A percentile compares a stretch with the other conserved stretches of the same genome.
Conservation (phyloP, 2,888 invertebrate species). For the Nasonia oneida region DNA sequence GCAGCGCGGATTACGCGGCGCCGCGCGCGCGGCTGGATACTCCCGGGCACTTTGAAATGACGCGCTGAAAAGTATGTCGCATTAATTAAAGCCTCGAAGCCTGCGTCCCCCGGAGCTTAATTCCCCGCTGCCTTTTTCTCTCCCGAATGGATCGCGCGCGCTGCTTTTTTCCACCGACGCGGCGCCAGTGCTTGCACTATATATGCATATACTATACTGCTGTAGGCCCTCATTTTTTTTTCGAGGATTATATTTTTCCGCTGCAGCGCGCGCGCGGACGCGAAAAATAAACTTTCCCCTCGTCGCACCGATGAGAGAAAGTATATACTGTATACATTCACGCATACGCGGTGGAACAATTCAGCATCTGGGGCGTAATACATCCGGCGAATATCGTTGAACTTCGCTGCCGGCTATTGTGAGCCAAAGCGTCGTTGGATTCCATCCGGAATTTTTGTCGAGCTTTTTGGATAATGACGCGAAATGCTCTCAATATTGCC, state of each 20-base stretch:
- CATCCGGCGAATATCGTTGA: constrained; percentile 15
- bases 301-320: not conserved
- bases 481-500: constrained; percentile 24
- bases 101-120: constrained; percentile 36
- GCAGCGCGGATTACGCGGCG: constrained; percentile 37
- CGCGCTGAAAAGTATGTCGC: constrained; percentile 74
- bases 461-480: constrained; percentile 45
- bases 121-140: constrained; percentile 53
- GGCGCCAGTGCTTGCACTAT: no score
- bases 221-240: constrained; percentile 31
- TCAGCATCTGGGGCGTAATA: constrained; percentile 42
- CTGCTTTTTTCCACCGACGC: not conserved
- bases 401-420: constrained; percentile 44
- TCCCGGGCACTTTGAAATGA: constrained; percentile 65
- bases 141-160: not conserved
- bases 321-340: not conserved
- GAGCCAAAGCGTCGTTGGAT: not conserved
- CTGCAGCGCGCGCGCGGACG: not conserved
- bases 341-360: not conserved
- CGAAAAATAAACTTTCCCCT: constrained; percentile 27
- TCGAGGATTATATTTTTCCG: constrained; percentile 44
- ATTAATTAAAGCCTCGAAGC: constrained; percentile 73
- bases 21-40: constrained; percentile 18
- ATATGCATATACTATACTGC: no score
- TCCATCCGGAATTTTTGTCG: constrained; percentile 2